phyloP scores from a whole-genome alignment of 2,113 vertebrate species.

The Podilymbus podiceps region DNA sequence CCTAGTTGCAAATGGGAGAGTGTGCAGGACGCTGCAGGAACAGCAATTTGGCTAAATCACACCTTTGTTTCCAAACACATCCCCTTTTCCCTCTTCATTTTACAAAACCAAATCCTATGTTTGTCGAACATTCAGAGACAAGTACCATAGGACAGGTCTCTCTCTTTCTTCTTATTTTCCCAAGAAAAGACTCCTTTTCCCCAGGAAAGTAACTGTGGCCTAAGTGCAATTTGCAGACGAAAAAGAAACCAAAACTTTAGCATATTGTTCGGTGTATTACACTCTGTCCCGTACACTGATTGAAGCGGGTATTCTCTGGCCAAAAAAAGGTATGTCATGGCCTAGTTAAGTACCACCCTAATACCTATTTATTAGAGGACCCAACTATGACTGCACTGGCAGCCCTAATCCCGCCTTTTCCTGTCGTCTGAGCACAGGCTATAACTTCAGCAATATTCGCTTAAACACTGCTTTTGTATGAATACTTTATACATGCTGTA shows the following conservation, averaged over 20 bases:
- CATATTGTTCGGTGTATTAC: background rate
- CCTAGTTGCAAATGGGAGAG: background rate
- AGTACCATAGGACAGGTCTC: background rate
- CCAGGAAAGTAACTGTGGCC: background rate
- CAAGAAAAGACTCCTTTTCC: background rate
- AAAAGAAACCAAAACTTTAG: background rate
- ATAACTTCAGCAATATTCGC: background rate
- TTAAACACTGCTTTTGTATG: background rate
- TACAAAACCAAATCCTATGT: background rate
- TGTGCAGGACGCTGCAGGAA: background rate
- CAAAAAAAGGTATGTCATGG: background rate
- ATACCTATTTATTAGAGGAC: background rate
- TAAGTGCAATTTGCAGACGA: background rate
- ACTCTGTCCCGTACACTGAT: background rate
- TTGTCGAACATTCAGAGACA: background rate
- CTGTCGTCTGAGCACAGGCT: background rate
- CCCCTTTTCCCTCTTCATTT: background rate
- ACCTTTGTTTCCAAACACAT: background rate
- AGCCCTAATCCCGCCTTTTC: background rate
- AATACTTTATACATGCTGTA: background rate
- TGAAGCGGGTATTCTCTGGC: background rate
- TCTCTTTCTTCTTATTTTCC: background rate
- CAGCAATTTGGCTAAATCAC: background rate
- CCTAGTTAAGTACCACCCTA: background rate
- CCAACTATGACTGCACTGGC: background rate